Base-by-base conservation (phyloP, 2,797 vertebrate species). In the Anguilla marmorata region DNA sequence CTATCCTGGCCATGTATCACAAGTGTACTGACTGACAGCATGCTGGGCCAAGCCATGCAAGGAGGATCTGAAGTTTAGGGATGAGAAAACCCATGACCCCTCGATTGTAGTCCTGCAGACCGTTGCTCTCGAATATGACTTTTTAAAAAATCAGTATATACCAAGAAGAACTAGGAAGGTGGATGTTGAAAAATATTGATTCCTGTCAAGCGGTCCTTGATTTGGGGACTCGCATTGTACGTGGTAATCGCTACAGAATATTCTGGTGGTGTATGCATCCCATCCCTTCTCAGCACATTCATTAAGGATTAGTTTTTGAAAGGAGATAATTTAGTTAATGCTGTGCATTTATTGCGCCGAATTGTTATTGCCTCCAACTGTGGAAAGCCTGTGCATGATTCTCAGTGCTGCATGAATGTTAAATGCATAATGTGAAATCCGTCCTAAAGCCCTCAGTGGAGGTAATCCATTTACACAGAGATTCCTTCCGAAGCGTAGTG, bases 301-400 rank as follows among this genome's bases (percentile, higher is more conserved):
- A 87, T 54, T 14, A 79, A 87, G 87, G 85, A 72, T 58, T 11
- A 27, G 41, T 86, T 54, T 86, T 76, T 80, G 88, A 87, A 89
- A 87, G 79, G 30, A 52, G 1, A 52, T 45, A 60, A 30, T 89
- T 89, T 45, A 87, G 3, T 14, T 69, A 89, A 60, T 84, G 60
- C 85, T 60, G 27, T 30, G 16, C 63, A 76, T 66, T 83, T 85
- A 87, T 88, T 89, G 85, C 60, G 30, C 88, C 74, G 52, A 79
- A 60, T 89, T 89, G 85, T 90, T 79, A 48, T 50, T 56, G 30
- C 5, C 30, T 85, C 9, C 85, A 14, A 89, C 79, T 87, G 54
- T 12, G 84, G 41, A 41, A 45, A 79, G 86, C 54, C n/a, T 11
- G 45, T 84, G 79, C 74, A 89, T 87, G 85, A 85, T 90, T 79